Evolutionary conservation across 2,888 invertebrate genomes (phyloP), one percentile per base, ranked within the genome.

Genomic region (Sarcophaga carnaria): DNA sequence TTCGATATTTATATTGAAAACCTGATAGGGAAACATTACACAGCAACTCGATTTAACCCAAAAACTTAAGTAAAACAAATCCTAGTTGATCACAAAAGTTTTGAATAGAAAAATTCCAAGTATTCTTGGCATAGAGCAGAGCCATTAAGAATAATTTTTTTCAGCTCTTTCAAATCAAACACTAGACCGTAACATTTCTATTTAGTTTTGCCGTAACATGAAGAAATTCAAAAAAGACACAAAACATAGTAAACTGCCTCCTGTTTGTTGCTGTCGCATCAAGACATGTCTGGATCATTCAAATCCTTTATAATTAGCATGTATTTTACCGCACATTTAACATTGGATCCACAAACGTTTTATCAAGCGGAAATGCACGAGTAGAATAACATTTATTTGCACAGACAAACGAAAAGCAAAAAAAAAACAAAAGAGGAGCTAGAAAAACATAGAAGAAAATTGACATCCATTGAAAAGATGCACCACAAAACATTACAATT

Each of bases 281-380:
- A 47, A 66, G 76, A 70, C 76, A 62, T 64, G 66, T 27, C 70
- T 87, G 71, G 60, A 63, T 64, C 66, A 49, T 76, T 70, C 71
- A 80, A 84, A 87, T 87, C 87, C 81, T 76, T 84, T 79, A 82
- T 82, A 87, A 84, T 84, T 87, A 82, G 76, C 37, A 87, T 81
- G 79, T 76, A 79, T 82, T 84, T 87, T 81, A 87, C 17, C 76
- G 75, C 81, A 60, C 76, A 69, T 67, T 84, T 79, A 78, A 80
- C 80, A 81, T 76, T 84, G 80, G 76, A 84, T 79, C 59, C 63
- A 81, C 78, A 81, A 60, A 76, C 62, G 64, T 69, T 72, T 80
- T 76, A 82, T 84, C 83, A 86, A 81, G 86, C 88, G 83, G 85
- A 86, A 86, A 86, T 86, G 81, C 76, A 82, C 85, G 85, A 79